These are phyloP conservation scores for Uropsilus gracilis DNA, from an alignment of 2,113 vertebrate genomes.

Conservation along the genomic window DNA sequence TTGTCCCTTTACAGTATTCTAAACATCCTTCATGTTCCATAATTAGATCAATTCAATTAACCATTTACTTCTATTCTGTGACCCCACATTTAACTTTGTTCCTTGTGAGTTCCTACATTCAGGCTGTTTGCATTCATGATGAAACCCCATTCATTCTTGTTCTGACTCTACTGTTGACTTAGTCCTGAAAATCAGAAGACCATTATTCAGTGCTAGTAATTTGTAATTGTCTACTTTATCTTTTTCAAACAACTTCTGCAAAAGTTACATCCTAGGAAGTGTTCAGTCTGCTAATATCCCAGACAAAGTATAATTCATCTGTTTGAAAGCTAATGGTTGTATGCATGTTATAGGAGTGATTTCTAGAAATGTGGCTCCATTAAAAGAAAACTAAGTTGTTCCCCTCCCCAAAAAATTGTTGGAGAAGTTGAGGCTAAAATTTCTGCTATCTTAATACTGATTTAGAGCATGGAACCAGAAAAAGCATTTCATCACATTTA, in stretches of 20 bases:
- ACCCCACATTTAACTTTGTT: background rate
- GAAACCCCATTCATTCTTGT: background rate
- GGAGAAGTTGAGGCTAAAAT: background rate
- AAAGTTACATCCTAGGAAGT: background rate
- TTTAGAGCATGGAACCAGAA: background rate
- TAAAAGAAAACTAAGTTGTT: background rate
- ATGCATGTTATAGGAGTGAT: background rate
- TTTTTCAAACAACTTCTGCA: background rate
- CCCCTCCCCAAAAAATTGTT: background rate
- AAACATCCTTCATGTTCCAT: background rate
- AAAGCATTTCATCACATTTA: background rate
- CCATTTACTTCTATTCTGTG: background rate
- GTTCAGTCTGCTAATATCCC: background rate
- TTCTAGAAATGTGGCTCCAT: background rate
- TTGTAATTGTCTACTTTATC: background rate
- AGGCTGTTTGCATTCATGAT: background rate
- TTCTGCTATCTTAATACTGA: background rate
- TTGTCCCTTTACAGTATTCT: background rate
- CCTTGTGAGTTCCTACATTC: background rate
- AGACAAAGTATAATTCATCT: constrained; percentile 3
- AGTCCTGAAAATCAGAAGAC: background rate
- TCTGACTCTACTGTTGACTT: background rate
- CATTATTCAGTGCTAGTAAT: background rate
- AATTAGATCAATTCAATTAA: background rate
- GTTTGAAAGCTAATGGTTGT: background rate